Evolutionary conservation across 2,797 vertebrate genomes (phyloP), one percentile per base, ranked within the genome.

Genomic region (Phalloptychus januarius): DNA sequence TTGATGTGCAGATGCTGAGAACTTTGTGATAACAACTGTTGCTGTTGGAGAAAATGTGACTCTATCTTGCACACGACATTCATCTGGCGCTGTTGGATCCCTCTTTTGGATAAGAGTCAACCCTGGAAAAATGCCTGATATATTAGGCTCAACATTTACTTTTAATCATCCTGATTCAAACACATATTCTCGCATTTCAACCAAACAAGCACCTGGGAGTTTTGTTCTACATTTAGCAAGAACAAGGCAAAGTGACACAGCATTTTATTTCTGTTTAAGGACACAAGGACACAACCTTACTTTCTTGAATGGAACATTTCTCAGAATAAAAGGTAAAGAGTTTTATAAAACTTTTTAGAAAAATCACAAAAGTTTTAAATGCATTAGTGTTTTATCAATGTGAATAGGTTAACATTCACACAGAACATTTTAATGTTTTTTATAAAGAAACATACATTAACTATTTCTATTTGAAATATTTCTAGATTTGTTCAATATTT

Each of bases 241-340:
- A 40, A 25, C 44, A 61, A 46, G 50, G 4, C 25, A 1, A 2
- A 61, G 65, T 61, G 79, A 80, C 36, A 71, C 54, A 11, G 79
- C 52, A 1, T 75, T 80, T 71, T 80, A 80, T 44, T 71, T 61
- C 20, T 80, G 79, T 38, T 48, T 79, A 16, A 80, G 20, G 46
- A n/a, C 33, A 10, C 13, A 31, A 1, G 0, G 4, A 1, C 0
- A 0, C 10, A 33, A 52, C 8, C 7, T 67, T 5, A 13, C 13
- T 44, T 81, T 81, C 52, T 8, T 20, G 1, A 45, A 44, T 12
- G 69, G 36, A 76, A 44, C 10, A 33, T 63, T 72, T 52, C 74
- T 80, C 8, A 20, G 42, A 54, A 15, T 81, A 4, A 36, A 65
- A 72, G 56, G 70, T 79, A 52, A 67, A 4, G 23, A 25, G 33